Conservation (phyloP, 2,113 vertebrate species). For the Calidris pugnax region DNA sequence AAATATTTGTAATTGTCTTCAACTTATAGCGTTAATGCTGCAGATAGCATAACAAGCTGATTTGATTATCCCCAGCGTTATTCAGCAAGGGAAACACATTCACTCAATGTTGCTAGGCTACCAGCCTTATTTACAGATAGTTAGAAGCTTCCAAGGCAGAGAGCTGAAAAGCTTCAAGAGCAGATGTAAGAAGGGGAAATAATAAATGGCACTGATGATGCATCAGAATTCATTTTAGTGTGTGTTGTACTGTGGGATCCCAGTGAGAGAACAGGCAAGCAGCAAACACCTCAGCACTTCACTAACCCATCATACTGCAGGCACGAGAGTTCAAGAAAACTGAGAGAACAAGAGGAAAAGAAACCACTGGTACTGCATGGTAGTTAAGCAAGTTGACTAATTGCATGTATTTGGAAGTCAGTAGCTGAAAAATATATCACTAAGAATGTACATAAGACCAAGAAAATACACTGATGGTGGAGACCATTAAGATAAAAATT, state of each 20-base stretch:
- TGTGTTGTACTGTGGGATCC: not conserved
- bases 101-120: slow-evolving; percentile 71
- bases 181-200: slow-evolving; percentile 7
- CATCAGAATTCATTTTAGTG: not conserved
- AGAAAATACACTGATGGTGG: not conserved
- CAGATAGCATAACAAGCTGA: slow-evolving; percentile 27
- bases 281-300: not conserved
- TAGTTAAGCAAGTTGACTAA: not conserved
- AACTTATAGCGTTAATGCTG: not conserved
- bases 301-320: not conserved
- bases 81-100: slow-evolving; percentile 51
- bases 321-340: not conserved
- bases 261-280: not conserved
- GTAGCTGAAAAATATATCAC: not conserved
- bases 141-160: slow-evolving; percentile 55
- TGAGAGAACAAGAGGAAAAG: not conserved
- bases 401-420: not conserved
- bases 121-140: slow-evolving; percentile 70
- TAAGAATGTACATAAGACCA: not conserved
- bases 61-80: slow-evolving; percentile 56
- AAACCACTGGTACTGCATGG: not conserved
- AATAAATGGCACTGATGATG: slow-evolving; percentile 25
- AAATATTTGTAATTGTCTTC: not conserved
- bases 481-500: not conserved
- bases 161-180: slow-evolving; percentile 31